phyloP scores from a whole-genome alignment of 2,113 vertebrate species.

The Dasyornis broadbenti region DNA sequence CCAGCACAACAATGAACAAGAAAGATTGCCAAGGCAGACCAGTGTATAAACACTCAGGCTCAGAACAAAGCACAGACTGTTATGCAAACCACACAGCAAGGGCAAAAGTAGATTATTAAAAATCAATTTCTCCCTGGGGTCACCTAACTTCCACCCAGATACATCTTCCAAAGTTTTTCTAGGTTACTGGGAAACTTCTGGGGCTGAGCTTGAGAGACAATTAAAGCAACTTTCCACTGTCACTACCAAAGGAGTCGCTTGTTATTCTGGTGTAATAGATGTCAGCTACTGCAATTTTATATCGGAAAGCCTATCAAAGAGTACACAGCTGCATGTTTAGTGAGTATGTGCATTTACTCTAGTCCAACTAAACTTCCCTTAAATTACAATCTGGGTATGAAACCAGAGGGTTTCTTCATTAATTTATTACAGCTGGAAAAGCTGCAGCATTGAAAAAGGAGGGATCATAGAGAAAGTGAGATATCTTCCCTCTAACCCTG shows the following conservation, averaged over 20 bases:
- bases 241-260: not conserved
- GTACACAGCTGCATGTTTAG: not conserved
- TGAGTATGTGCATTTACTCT: not conserved
- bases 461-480: not conserved
- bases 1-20: slow-evolving; percentile 21
- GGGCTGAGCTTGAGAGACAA: not conserved
- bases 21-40: slow-evolving; percentile 3
- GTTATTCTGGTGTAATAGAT: not conserved
- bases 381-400: not conserved
- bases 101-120: slow-evolving; percentile 40
- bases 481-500: not conserved
- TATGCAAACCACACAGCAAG: slow-evolving; percentile 15
- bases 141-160: slow-evolving; percentile 7
- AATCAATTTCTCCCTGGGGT: slow-evolving; percentile 3
- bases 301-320: not conserved
- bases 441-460: not conserved
- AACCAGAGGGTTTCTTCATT: not conserved
- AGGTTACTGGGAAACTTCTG: not conserved
- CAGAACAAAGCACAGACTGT: slow-evolving; percentile 35
- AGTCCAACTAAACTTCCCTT: not conserved
- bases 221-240: not conserved
- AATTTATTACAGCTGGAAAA: not conserved
- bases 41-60: not conserved
- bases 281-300: not conserved
- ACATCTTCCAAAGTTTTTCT: slow-evolving; percentile 5